Conservation (phyloP, 2,888 invertebrate genomes). For the Drosophila pegasa region DNA sequence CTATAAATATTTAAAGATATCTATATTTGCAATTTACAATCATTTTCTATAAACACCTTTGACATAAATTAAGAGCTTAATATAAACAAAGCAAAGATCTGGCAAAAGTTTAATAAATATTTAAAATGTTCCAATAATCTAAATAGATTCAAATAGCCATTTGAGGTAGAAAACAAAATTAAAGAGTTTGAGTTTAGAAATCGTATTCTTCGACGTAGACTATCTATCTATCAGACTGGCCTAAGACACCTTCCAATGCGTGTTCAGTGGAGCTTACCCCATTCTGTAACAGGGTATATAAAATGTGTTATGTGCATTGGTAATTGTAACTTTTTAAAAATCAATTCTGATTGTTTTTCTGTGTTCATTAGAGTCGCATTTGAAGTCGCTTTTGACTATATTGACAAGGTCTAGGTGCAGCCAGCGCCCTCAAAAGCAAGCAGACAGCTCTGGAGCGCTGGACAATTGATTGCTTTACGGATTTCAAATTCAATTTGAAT, state of each 20-base stretch:
- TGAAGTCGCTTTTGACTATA: slow-evolving; percentile 64
- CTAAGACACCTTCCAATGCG: not conserved
- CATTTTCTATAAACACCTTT: too few relatives aligned
- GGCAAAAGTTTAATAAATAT: not conserved
- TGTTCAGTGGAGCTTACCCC: not conserved
- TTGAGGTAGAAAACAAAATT: too few relatives aligned
- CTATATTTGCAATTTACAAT: too few relatives aligned
- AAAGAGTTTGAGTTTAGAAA: not conserved
- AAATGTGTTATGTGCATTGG: slow-evolving; percentile 43
- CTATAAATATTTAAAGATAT: too few relatives aligned
- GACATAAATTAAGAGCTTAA: too few relatives aligned
- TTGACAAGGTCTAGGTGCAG: slow-evolving; percentile 82
- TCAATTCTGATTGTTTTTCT: slow-evolving; percentile 69
- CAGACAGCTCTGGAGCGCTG: slow-evolving; percentile 58
- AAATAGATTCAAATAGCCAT: too few relatives aligned
- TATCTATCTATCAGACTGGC: not conserved
- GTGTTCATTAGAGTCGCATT: slow-evolving; percentile 61
- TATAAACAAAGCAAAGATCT: not conserved
- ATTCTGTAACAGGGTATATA: slow-evolving; percentile 22
- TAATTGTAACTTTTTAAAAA: slow-evolving; percentile 62
- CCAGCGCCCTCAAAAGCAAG: slow-evolving; percentile 27
- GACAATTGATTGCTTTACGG: slow-evolving; percentile 69
- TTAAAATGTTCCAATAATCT: not conserved
- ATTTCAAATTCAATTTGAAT: slow-evolving; percentile 61
- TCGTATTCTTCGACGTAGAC: not conserved